These are phyloP conservation scores for Barypeithes pellucidus DNA, from an alignment of 2,888 invertebrate species.

Conservation along the genomic window DNA sequence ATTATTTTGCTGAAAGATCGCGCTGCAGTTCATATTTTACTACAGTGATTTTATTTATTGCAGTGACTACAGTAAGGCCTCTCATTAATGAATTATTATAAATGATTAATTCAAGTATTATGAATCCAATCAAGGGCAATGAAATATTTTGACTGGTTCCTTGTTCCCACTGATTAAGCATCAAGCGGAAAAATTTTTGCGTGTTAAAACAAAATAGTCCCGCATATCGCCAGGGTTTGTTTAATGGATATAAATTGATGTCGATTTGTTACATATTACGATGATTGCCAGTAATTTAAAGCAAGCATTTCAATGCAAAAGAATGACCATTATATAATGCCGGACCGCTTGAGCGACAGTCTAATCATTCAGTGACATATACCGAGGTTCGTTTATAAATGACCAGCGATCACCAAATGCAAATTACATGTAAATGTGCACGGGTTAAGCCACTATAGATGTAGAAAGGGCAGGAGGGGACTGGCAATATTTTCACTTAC, in stretches of 20 bases:
- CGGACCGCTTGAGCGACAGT: constrained; percentile 68
- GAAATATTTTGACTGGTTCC: constrained; percentile 32
- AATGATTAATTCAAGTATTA: no score
- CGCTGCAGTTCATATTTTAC: neutral
- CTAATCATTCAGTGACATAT: constrained; percentile 70
- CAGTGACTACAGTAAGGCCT: neutral
- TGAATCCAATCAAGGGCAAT: neutral
- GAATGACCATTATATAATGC: constrained; percentile 65
- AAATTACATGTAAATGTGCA: constrained; percentile 69
- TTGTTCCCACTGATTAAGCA: constrained; percentile 19
- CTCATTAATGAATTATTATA: no score
- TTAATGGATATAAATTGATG: constrained; percentile 59
- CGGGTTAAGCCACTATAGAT: constrained; percentile 45
- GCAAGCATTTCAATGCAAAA: constrained; percentile 58
- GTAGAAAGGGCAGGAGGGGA: constrained; percentile 32
- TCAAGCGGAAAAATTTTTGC: constrained; percentile 35
- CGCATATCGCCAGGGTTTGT: constrained; percentile 48
- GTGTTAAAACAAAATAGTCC: constrained; percentile 39
- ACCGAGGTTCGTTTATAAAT: constrained; percentile 69
- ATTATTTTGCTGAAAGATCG: constrained; percentile 2
- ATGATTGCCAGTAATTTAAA: constrained; percentile 60
- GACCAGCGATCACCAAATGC: constrained; percentile 69
- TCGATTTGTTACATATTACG: constrained; percentile 59
- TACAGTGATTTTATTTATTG: neutral
- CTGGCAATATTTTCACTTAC: neutral